Evolutionary conservation across 2,113 vertebrate genomes (phyloP).

Genomic region (Speoplatyrhinus poulsoni): DNA sequence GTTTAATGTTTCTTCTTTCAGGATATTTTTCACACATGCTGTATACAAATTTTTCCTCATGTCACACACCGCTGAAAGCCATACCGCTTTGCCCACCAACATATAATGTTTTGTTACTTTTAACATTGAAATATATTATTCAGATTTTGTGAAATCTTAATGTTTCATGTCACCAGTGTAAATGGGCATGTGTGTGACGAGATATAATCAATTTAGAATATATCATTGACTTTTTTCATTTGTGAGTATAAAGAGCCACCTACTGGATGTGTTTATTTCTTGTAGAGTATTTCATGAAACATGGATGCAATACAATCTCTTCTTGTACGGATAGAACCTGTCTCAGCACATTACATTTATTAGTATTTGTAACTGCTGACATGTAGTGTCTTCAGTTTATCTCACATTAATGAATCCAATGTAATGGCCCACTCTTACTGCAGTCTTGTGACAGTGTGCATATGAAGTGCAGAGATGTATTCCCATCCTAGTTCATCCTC

Average conservation of each 20-base stretch:
- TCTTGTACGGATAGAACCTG: conserved; percentile 24
- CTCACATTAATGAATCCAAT: conserved; percentile 29
- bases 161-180: conserved; percentile 28
- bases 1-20: conserved; percentile 36
- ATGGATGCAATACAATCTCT: conserved; percentile 28
- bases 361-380: conserved; percentile 42
- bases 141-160: conserved; percentile 33
- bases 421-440: conserved; percentile 39
- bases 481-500: neutral
- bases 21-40: conserved; percentile 26
- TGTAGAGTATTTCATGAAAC: conserved; percentile 7
- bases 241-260: conserved; percentile 70
- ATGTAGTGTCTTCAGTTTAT: conserved; percentile 46
- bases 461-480: neutral
- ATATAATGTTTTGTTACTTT: conserved; percentile 40
- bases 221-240: conserved; percentile 45
- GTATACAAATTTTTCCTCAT: conserved; percentile 5
- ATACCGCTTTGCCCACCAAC: conserved; percentile 33
- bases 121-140: conserved; percentile 35
- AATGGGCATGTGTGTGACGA: conserved; percentile 32
- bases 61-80: conserved; percentile 29
- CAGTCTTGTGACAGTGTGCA: conserved; percentile 23
- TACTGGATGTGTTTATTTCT: conserved; percentile 51
- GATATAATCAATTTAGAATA: conserved; percentile 19
- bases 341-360: conserved; percentile 37